Conservation (phyloP, 2,113 vertebrate genomes). For the zebrafish (Danio rerio) region GRCz12tu NC_133195.1:40802001-40802500, state of each 20-base stretch:
- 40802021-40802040: conserved; percentile 37
- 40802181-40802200: not conserved
- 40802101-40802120: conserved; percentile 35
- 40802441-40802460: conserved; percentile 1
- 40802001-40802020: conserved; percentile 42
- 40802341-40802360: conserved; percentile 36
- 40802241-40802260: conserved; percentile 10
- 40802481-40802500: not conserved
- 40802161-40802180: conserved; percentile 22
- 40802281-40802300: conserved; percentile 53
- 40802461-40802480: conserved; percentile 7
- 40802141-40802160: conserved; percentile 30
- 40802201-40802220: conserved; percentile 34
- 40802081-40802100: conserved; percentile 33
- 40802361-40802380: not conserved
- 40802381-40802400: conserved; percentile 30
- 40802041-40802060: conserved; percentile 41
- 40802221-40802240: conserved; percentile 38
- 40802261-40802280: conserved; percentile 28
- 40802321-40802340: conserved; percentile 39
- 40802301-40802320: conserved; percentile 42
- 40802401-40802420: conserved; percentile 34
- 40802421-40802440: conserved; percentile 36
- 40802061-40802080: conserved; percentile 50
- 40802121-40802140: conserved; percentile 22